A percentile compares a stretch with the other conserved stretches of the same genome.
phyloP scores from a whole-genome alignment of 2,888 invertebrate species.

The Idaea straminata region DNA sequence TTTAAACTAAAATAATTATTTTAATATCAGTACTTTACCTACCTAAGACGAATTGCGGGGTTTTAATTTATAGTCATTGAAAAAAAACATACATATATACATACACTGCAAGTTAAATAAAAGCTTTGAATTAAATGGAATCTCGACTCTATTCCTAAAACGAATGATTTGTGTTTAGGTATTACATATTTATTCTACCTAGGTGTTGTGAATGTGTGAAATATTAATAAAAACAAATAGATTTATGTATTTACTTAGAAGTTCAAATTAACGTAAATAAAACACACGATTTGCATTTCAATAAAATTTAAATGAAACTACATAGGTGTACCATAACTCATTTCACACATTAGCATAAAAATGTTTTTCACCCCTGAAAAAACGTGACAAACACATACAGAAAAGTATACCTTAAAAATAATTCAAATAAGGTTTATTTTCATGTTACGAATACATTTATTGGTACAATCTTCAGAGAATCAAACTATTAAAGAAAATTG shows the following conservation, averaged over 20 bases:
- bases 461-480: neutral
- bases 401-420: neutral
- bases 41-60: too few species aligned
- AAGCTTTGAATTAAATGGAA: too few species aligned
- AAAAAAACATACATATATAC: too few species aligned
- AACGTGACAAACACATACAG: slow-evolving; percentile 10
- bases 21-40: too few species aligned
- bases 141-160: too few species aligned
- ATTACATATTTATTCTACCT: neutral
- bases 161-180: too few species aligned
- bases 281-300: slow-evolving; percentile 25
- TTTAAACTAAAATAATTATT: too few species aligned
- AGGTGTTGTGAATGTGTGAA: neutral
- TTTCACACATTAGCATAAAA: slow-evolving; percentile 49
- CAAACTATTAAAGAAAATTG: slow-evolving; percentile 18
- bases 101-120: too few species aligned
- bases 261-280: slow-evolving; percentile 20
- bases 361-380: slow-evolving; percentile 55
- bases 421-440: neutral
- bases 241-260: neutral
- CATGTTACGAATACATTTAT: neutral
- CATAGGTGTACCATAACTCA: slow-evolving; percentile 28
- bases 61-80: too few species aligned
- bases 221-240: neutral
- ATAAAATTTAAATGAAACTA: slow-evolving; percentile 37